Evolutionary conservation across 2,888 invertebrate species (phyloP), one percentile per base, ranked within the genome.

Genomic region (Marronus borbonicus): DNA sequence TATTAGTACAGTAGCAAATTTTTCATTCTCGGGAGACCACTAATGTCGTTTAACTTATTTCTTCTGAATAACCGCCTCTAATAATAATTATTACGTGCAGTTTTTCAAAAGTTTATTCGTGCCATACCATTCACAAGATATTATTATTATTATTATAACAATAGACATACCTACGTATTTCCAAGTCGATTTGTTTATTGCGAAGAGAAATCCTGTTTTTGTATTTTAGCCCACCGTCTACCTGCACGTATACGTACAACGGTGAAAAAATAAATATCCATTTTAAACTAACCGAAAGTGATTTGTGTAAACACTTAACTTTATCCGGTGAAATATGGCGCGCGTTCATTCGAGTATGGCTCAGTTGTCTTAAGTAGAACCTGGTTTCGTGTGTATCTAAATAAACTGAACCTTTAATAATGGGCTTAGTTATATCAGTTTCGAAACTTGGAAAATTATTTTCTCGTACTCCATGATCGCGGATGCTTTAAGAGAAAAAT

Each of bases 231-330:
- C 17, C 39, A 17, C 20, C 24, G 60, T 60, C 24, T 74, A 74
- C 49, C 50, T 65, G 62, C 62, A 10, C 5, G 49, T 17, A 52
- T 68, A 50, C 28, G 39, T 39, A 44, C 20, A 70, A 74, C 44
- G 44, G 20, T 12, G 72, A 60, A 74, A 74, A 74, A 74, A 74
- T 74, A 74, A 74, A 74, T 74, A 74, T 74, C 72, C 72, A 60
- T 74, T 74, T 74, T 60, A 60, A 74, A 74, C 60, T 60, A 60
- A 74, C 44, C 72, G 44, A 74, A 62, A 74, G 60, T 60, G 72
- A 60, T 74, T 74, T 62, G 72, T 74, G 60, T 74, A 74, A 74
- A 74, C 72, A 74, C 60, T 39, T 44, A 44, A 44, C 60, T 74
- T 62, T 62, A 74, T 60, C 72, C 72, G 39, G 10, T 74, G 72